These are phyloP conservation scores for Eupsittula cactorum DNA, from an alignment of 2,113 vertebrate species.

Conservation along the genomic window DNA sequence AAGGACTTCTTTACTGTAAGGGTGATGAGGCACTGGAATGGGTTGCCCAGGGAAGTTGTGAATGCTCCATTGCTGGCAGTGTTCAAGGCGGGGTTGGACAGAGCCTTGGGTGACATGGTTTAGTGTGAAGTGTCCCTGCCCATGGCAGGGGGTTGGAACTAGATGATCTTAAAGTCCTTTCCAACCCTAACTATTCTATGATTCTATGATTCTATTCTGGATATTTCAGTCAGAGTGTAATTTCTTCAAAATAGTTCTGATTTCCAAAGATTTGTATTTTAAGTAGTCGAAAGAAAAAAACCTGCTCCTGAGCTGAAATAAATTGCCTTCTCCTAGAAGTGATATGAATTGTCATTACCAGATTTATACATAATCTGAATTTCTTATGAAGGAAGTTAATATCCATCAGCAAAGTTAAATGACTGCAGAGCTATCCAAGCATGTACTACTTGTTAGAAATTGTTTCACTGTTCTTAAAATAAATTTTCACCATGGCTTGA, in stretches of 20 bases:
- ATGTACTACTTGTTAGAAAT: conserved; percentile 4
- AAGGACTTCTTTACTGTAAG: no score
- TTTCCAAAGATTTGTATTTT: neutral
- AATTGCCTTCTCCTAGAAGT: conserved; percentile 21
- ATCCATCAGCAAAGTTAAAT: conserved; percentile 33
- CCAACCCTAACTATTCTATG: no score
- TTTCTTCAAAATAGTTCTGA: conserved; percentile 10
- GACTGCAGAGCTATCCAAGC: neutral
- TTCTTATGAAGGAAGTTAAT: conserved; percentile 33
- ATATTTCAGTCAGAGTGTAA: neutral
- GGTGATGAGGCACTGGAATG: no score
- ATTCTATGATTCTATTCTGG: neutral
- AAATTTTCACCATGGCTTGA: neutral
- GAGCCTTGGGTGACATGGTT: no score
- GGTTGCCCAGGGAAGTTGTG: no score
- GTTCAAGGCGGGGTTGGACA: no score
- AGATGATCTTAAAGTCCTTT: no score
- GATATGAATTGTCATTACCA: conserved; percentile 34
- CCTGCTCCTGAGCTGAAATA: neutral
- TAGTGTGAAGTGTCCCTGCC: no score
- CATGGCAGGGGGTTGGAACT: no score
- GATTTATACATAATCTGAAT: conserved; percentile 34
- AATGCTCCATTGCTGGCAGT: no score
- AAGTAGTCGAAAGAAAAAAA: neutral
- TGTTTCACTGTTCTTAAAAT: conserved; percentile 7